phyloP scores from a whole-genome alignment of 1,140 invertebrate species.

The Caenorhabditis inopinata region DNA sequence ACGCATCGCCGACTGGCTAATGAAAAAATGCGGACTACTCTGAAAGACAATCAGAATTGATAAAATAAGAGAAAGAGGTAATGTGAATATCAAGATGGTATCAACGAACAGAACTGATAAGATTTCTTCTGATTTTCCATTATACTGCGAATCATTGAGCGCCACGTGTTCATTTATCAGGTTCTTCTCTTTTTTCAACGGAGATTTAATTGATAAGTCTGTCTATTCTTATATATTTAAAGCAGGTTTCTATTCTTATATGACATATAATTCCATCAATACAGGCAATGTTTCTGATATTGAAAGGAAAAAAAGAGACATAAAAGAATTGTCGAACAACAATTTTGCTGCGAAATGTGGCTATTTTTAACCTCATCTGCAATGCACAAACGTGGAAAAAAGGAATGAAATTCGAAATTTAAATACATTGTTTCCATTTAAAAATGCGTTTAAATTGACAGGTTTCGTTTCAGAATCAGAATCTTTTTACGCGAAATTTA shows the following conservation, averaged over 20 bases:
- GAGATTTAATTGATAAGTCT: not conserved
- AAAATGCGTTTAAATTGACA: no score
- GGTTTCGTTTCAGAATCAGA: no score
- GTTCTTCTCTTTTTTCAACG: not conserved
- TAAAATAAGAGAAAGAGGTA: conserved; percentile 14
- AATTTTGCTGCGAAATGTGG: not conserved
- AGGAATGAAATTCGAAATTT: no score
- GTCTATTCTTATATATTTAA: not conserved
- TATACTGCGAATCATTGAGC: conserved; percentile 12
- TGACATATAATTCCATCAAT: not conserved
- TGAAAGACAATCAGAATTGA: not conserved
- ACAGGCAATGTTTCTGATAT: not conserved
- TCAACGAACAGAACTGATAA: conserved; percentile 34
- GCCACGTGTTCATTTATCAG: conserved; percentile 28
- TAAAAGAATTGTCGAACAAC: not conserved
- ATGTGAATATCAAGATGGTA: conserved; percentile 21
- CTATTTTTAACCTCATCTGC: no score
- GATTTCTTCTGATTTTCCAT: conserved; percentile 11
- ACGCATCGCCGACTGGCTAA: not conserved
- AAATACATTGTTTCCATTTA: no score
- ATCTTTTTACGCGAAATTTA: no score
- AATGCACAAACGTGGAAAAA: no score
- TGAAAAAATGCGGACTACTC: not conserved
- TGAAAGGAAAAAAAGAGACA: not conserved
- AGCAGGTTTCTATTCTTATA: not conserved